Base-by-base conservation (phyloP, 1,140 invertebrate genomes). In the Temnothorax nylanderi region DNA sequence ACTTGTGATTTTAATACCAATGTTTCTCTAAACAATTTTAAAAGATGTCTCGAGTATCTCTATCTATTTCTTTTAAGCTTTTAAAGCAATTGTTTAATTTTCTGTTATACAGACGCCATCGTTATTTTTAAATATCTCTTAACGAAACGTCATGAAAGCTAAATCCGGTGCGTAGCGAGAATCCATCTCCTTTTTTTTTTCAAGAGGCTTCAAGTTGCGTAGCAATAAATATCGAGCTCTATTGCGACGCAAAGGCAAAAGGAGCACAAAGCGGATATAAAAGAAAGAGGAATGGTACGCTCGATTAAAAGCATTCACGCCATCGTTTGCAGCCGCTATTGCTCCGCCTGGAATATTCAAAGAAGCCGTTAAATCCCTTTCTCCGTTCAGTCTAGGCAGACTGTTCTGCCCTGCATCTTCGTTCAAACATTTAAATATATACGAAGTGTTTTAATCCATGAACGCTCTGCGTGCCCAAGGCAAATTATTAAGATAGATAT, bases 221-320 rank as follows among this genome's bases (percentile, higher is more conserved):
- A 44, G 64, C 65, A 72, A 81, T 81, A 56, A 81, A 81, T 81
- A 81, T 81, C 65, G 32, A 34, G 49, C 37, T 71, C 65, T 81
- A 81, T 81, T 81, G 78, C 65, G 37, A 44, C 37, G 65, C 78
- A 81, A 69, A 81, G 18, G 65, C 21, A 64, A 78, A 78, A 47
- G 18, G 41, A 62, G 26, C 49, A 81, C 41, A 54, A 71, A 44
- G 37, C n/a, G 37, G 78, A 81, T 81, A 81, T 81, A 72, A 81
- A 81, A 81, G 78, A 81, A 71, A 81, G 74, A 87, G 56, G 51
- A 76, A 82, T 51, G 47, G 72, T 51, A 82, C 60, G 86, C 86
- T 90, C 86, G 89, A 90, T 90, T 90, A 90, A 90, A 90, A 84
- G 86, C 86, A 64, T 71, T 87, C 89, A 69, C 80, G 65, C 62